Evolutionary conservation across 2,113 vertebrate species (phyloP), one percentile per base, ranked within the genome.

Genomic region (Chloebia gouldiae): DNA sequence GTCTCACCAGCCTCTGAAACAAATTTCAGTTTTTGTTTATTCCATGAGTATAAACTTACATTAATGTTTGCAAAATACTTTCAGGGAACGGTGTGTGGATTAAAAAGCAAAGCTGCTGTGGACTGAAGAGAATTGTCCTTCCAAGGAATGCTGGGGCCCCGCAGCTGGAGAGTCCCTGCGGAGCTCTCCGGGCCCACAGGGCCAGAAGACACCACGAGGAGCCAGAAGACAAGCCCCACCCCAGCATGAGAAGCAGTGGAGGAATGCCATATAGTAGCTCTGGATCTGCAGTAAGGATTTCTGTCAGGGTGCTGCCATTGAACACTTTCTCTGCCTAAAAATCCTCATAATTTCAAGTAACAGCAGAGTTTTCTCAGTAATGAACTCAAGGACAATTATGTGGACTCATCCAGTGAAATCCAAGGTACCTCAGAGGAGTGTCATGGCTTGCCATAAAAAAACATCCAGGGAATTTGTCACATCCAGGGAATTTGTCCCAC

Each of bases 321-420:
- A 81, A 25, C 7, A 22, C 49, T 49, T 59, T 21, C 37, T 17
- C 56, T 23, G 50, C 14, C 68, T n/a, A 9, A 47, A 71, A 60
- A 39, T 12, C 72, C 69, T 37, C 39, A 28, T 13, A 24, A 68
- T 11, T 65, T 76, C 79, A 40, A 54, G 28, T 7, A 51, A 61
- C 39, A 70, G 81, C 63, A 63, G 53, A 37, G 33, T 22, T 57
- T 37, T 23, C 75, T 72, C 81, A 18, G 2, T 65, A 75, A 88
- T 51, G 42, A 80, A 63, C 86, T 71, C 68, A 78, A 83, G 87
- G 76, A 83, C 93, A 86, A 88, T 93, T 90, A 90, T 59, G 57
- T 64, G 81, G 21, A 73, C 57, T 77, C 59, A 80, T 21, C 89
- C 54, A 70, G 50, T 21, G 60, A 88, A 83, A 66, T 17, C 61